Evolutionary conservation across 2,888 invertebrate genomes (phyloP), one percentile per base, ranked within the genome.

Genomic region (Nemotelus nigrinus): DNA sequence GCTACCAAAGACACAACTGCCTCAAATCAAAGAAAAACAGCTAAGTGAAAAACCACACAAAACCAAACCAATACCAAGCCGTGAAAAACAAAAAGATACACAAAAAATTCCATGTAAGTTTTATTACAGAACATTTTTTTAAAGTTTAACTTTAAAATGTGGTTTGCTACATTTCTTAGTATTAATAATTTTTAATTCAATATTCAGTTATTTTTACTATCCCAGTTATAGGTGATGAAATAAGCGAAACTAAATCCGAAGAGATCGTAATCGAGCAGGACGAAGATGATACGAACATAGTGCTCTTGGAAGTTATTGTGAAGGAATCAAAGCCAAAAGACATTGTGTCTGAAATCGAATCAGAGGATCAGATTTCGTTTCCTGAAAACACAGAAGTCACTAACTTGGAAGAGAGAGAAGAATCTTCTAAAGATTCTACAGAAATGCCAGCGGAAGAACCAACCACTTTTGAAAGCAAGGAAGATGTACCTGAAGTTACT

Each of bases 51-150:
- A 84, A 79, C 82, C 84, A 39, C 84, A 85, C 1, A 80, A 88
- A 87, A 80, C 87, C 88, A 84, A 83, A 84, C 81, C 85, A 84
- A 85, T 86, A 86, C 79, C 88, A 83, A 80, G 86, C 85, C 84
- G 88, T 87, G 82, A 83, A 82, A 86, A 83, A 83, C 81, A 82
- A 71, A 83, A 82, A 85, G 83, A 85, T 0, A 77, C 77, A 57
- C 25, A 53, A 76, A 55, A 67, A 76, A 67, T 8, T 5, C 63
- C 71, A 77, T 63, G 77, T 77, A 77, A 77, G 77, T 77, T 41
- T 39, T 57, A 25, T 25, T 25, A 25, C 25, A 25, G 25, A 25
- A 25, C 25, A 25, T 68, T 47, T 55, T 25, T 74, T 72, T 2
- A 57, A 2, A 57, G 39, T 50, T 7, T 10, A 50, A 10, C 53